These are phyloP conservation scores for Gerris lacustris DNA, from an alignment of 2,888 invertebrate species.

Conservation along the genomic window DNA sequence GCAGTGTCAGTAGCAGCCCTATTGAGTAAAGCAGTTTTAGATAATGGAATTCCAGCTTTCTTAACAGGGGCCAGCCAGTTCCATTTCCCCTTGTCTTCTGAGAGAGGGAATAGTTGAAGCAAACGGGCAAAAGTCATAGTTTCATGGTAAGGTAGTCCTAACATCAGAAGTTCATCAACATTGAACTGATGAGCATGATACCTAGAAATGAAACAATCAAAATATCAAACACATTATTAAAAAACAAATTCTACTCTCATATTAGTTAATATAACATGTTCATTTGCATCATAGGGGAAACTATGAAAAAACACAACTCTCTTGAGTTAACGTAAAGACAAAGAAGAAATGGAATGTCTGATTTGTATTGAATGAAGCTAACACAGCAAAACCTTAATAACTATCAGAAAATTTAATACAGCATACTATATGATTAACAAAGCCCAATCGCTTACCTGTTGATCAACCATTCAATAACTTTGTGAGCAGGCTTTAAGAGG, in stretches of 20 bases:
- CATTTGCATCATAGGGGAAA: too few relatives aligned
- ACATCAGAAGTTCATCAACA: conserved; percentile 60
- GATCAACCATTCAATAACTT: conserved; percentile 91
- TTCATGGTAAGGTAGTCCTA: conserved; percentile 85
- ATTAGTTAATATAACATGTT: background rate
- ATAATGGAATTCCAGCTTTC: conserved; percentile 58
- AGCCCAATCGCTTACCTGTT: conserved; percentile 41
- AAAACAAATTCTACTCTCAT: background rate
- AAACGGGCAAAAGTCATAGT: conserved; percentile 74
- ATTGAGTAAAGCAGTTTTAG: conserved; percentile 58
- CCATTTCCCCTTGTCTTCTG: conserved; percentile 51
- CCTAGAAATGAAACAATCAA: conserved; percentile 37
- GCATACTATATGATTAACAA: too few relatives aligned
- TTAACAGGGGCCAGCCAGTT: conserved; percentile 62
- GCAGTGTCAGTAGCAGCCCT: conserved; percentile 52
- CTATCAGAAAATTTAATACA: too few relatives aligned
- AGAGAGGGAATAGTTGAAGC: conserved; percentile 52
- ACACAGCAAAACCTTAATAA: too few relatives aligned
- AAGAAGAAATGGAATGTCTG: too few relatives aligned
- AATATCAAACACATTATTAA: conserved; percentile 15
- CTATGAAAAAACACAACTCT: too few relatives aligned
- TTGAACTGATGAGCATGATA: conserved; percentile 84
- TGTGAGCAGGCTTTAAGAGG: conserved; percentile 67
- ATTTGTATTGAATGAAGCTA: too few relatives aligned
- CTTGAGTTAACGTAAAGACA: too few relatives aligned